Evolutionary conservation across 2,113 vertebrate species (phyloP).

Genomic region (Sphaerodactylus townsendi): DNA sequence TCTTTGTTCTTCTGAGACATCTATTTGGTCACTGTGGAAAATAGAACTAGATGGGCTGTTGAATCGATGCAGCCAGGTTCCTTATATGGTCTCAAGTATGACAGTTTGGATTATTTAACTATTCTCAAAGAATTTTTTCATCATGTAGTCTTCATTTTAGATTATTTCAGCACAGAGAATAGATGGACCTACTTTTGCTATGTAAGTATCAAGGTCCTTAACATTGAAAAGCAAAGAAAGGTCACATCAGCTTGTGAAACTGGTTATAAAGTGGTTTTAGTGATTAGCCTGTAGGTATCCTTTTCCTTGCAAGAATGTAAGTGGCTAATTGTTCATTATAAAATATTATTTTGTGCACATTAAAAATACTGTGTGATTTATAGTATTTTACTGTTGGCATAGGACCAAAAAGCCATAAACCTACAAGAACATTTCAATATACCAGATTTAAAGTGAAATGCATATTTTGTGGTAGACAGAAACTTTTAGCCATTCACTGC

Average conservation of each 20-base stretch:
- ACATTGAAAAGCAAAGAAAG: slow-evolving; percentile 18
- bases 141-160: neutral
- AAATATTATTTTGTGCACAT: slow-evolving; percentile 9
- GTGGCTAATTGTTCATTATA: slow-evolving; percentile 19
- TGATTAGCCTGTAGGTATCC: neutral
- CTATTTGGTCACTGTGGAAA: too few relatives aligned
- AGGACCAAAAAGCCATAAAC: neutral
- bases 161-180: neutral
- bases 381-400: neutral
- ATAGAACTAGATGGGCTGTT: too few relatives aligned
- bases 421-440: slow-evolving; percentile 13
- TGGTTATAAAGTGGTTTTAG: neutral
- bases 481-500: neutral
- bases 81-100: too few relatives aligned
- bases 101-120: too few relatives aligned
- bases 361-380: slow-evolving; percentile 5
- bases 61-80: too few relatives aligned
- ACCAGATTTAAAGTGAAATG: neutral
- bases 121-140: neutral
- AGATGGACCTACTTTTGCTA: neutral
- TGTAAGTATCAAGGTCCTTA: neutral
- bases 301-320: slow-evolving; percentile 4
- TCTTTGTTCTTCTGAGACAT: too few relatives aligned
- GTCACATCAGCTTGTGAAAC: slow-evolving; percentile 3
- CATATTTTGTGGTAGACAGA: neutral